Evolutionary conservation across 2,888 invertebrate genomes (phyloP).

Genomic region (Sesia bembeciformis): DNA sequence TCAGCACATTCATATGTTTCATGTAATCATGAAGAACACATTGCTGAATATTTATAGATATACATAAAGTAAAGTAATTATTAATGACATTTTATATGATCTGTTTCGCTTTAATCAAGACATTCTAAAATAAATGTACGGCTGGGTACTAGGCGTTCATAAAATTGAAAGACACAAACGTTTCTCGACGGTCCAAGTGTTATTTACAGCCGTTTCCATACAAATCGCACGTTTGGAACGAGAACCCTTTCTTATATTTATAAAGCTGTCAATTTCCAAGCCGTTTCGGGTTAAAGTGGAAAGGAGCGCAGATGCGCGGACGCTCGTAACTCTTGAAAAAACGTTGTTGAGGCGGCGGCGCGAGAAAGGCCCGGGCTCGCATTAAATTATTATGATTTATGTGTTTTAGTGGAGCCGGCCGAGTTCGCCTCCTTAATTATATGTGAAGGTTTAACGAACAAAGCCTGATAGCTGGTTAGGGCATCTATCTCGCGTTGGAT

Average conservation of each 20-base stretch:
- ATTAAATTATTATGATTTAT: slow-evolving; percentile 74
- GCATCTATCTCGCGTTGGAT: neutral
- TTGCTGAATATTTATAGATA: too few species aligned
- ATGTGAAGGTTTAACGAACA: slow-evolving; percentile 60
- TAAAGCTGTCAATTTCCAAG: slow-evolving; percentile 61
- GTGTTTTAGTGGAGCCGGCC: slow-evolving; percentile 52
- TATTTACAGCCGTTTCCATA: slow-evolving; percentile 37
- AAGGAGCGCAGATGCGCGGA: slow-evolving; percentile 46
- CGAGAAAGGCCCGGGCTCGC: slow-evolving; percentile 48
- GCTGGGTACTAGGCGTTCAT: too few species aligned
- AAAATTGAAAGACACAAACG: neutral
- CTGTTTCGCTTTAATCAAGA: too few species aligned
- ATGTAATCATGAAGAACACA: too few species aligned
- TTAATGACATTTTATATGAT: too few species aligned
- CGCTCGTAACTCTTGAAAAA: slow-evolving; percentile 48
- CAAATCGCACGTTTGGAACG: slow-evolving; percentile 23
- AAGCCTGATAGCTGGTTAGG: slow-evolving; percentile 17
- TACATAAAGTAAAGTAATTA: too few species aligned
- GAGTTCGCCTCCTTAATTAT: slow-evolving; percentile 59
- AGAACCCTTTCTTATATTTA: slow-evolving; percentile 28
- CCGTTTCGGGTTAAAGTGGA: slow-evolving; percentile 46
- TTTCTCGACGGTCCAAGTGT: slow-evolving; percentile 6
- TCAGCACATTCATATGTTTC: too few species aligned
- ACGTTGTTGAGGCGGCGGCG: slow-evolving; percentile 25
- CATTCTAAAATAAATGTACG: too few species aligned